Conservation (phyloP, 2,888 invertebrate genomes). For the Hydriomena furcata region DNA sequence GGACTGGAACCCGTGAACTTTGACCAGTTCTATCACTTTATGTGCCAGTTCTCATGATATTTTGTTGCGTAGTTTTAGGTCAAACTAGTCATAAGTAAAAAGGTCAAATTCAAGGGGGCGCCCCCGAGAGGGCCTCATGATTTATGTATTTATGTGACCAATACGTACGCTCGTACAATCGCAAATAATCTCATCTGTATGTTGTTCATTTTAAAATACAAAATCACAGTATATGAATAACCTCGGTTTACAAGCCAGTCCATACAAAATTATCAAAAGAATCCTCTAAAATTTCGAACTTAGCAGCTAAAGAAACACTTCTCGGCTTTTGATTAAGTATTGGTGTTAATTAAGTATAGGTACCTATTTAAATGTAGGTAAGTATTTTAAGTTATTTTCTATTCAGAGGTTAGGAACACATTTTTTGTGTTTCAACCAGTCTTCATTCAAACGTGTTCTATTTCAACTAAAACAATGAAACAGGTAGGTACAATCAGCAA, state of each 20-base stretch:
- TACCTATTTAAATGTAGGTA: neutral
- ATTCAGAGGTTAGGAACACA: too few relatives aligned
- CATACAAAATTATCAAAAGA: neutral
- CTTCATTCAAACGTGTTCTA: too few relatives aligned
- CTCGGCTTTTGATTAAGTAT: too few relatives aligned
- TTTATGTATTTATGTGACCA: constrained; percentile 46
- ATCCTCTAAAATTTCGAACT: neutral
- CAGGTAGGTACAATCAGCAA: too few relatives aligned
- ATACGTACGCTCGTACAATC: constrained; percentile 40
- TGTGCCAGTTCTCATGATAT: constrained; percentile 77
- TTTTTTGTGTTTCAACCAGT: too few relatives aligned
- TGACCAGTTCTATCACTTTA: constrained; percentile 79
- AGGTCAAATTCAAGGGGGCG: constrained; percentile 52
- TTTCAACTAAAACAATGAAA: too few relatives aligned
- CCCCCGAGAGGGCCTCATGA: constrained; percentile 58
- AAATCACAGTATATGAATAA: constrained; percentile 28
- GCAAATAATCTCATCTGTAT: constrained; percentile 34
- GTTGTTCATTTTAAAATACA: constrained; percentile 38
- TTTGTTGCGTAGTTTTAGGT: constrained; percentile 41
- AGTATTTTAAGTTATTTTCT: neutral
- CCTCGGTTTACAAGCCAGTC: constrained; percentile 1
- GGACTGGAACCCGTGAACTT: constrained; percentile 77
- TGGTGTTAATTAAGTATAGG: too few relatives aligned
- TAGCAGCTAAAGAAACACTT: too few relatives aligned
- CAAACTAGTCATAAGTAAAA: constrained; percentile 43